Evolutionary conservation across 2,113 vertebrate species (phyloP).

Genomic region (Columbina picui): DNA sequence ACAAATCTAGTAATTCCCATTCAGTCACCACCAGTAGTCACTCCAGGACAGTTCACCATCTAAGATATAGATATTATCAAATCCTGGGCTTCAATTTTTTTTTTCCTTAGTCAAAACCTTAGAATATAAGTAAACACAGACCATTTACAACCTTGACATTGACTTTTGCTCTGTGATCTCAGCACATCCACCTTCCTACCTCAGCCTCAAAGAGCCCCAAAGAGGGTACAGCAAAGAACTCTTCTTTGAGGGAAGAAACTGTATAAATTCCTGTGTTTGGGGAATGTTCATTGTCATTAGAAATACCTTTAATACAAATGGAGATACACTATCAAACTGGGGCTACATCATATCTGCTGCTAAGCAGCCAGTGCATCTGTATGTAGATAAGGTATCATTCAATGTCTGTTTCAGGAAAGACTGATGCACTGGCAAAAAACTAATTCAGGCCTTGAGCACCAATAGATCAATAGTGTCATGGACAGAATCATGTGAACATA

Average conservation of each 20-base stretch:
- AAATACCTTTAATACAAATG: background rate
- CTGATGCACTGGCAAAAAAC: background rate
- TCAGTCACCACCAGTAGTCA: background rate
- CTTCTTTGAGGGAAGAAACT: background rate
- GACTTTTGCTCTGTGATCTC: background rate
- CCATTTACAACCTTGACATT: background rate
- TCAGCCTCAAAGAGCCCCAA: background rate
- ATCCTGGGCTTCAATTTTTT: background rate
- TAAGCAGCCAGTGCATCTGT: background rate
- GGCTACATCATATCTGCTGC: fast-evolving
- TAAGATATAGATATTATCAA: background rate
- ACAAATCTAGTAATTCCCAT: background rate
- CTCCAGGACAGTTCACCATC: background rate
- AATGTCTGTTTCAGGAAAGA: background rate
- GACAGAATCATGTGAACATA: background rate
- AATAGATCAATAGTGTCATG: background rate
- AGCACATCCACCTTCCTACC: background rate
- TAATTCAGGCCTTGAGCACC: background rate
- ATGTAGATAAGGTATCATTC: background rate
- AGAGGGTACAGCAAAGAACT: background rate
- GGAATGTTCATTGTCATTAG: background rate
- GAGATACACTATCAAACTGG: background rate
- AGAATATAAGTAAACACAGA: background rate
- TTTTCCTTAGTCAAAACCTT: background rate
- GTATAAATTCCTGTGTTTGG: background rate